Evolutionary conservation across 2,888 invertebrate genomes (phyloP), one percentile per base, ranked within the genome.

Genomic region (Trisateles emortualis): DNA sequence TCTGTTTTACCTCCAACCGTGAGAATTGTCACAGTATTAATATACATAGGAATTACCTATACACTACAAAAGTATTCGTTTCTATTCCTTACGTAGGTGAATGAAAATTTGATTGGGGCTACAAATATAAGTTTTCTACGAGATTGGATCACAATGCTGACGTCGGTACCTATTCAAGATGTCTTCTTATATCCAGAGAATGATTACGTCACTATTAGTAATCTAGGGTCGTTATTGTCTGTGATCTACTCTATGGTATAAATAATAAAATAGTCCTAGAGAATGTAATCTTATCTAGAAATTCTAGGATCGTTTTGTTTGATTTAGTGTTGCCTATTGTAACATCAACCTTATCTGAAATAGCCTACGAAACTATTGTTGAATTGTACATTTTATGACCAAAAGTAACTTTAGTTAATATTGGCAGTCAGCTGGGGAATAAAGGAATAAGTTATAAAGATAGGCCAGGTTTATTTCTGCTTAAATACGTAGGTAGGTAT

Each of bases 61-160:
- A 11, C 24, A 39, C 38, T 51, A 29, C 42, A 45, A 43, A 41
- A 36, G 46, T 62, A 51, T 67, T 42, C 16, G 6, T 51, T 53
- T 54, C 51, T 53, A 49, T 49, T 39, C 24, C 48, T 16, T 22
- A 14, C 42, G 50, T 68, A 56, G 41, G 57, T 53, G 19, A 41
- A 60, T 51, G 19, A 41, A 38, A 55, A 68, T 40, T 54, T 44
- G 45, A 67, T 67, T 58, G 46, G 38, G 17, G 14, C 36, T 14
- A 17, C 46, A 44, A 44, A 57, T 51, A 62, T 44, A 52, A 52
- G 16, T 54, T 47, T 16, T 42, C 41, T 33, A 39, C 41, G 10
- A 53, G 26, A 64, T 47, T 35, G 53, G 22, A 39, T 51, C 35
- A 51, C 47, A 38, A 26, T 9, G 17, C 26, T 33, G 29, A 38